phyloP scores from a whole-genome alignment of 2,888 invertebrate species.

The Romanomermis culicivorax region DNA sequence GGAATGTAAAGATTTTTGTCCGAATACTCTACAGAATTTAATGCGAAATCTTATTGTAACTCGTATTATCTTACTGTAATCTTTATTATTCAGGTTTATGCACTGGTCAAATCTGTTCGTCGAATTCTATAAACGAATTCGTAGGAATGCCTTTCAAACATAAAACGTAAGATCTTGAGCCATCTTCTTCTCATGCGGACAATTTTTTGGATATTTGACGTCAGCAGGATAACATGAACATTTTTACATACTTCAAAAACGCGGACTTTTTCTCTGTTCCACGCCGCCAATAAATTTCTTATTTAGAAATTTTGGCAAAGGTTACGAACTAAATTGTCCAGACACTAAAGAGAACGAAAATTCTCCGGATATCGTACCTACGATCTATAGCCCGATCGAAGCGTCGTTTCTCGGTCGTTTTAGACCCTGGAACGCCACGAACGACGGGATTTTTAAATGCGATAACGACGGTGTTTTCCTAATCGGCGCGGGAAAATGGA shows the following conservation, averaged over 20 bases:
- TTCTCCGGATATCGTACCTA: constrained; percentile 14
- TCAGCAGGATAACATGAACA: too few relatives aligned
- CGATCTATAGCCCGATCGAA: constrained; percentile 21
- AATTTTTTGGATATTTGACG: too few relatives aligned
- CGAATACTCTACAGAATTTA: too few relatives aligned
- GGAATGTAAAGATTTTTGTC: constrained; percentile 17
- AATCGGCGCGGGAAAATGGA: constrained; percentile 24
- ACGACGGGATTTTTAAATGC: constrained; percentile 12
- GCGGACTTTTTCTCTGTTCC: neutral
- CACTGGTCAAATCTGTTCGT: constrained; percentile 27
- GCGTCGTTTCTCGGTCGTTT: neutral
- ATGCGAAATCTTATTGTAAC: too few relatives aligned
- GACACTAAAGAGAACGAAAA: constrained; percentile 6
- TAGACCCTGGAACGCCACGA: neutral
- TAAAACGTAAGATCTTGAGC: constrained; percentile 16
- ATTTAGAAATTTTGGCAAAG: constrained; percentile 8
- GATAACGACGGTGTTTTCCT: constrained; percentile 27
- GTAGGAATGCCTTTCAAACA: constrained; percentile 21
- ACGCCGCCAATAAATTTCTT: neutral
- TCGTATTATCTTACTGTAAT: too few relatives aligned
- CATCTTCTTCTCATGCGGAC: neutral
- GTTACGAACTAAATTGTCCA: constrained; percentile 4
- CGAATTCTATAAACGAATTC: constrained; percentile 21
- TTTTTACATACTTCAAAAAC: too few relatives aligned
- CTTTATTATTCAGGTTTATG: constrained; percentile 22